A percentile compares a stretch with the other conserved stretches of the same genome.
phyloP scores from a whole-genome alignment of 1,140 invertebrate genomes.

The Drosophila dunni region DNA sequence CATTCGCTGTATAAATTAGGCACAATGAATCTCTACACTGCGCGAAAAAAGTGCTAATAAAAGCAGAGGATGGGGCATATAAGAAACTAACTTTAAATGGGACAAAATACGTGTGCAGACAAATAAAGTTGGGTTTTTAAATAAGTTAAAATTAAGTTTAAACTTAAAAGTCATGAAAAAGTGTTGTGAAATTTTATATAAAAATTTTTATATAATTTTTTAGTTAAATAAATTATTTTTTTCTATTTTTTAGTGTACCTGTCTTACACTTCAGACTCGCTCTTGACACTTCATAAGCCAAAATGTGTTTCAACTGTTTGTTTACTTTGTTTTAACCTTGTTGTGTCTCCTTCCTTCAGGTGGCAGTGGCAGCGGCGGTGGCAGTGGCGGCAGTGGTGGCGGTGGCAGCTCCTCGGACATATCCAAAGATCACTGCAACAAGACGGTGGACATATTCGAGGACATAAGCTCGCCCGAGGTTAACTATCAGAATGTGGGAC shows the following conservation, averaged over 20 bases:
- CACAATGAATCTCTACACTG: conserved; percentile 76
- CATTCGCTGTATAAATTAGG: conserved; percentile 84
- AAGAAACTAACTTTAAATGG: too few species aligned
- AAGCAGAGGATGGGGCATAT: too few species aligned
- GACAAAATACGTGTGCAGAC: too few species aligned
- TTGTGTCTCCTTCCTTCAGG: conserved; percentile 38
- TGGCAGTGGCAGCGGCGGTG: conserved; percentile 71
- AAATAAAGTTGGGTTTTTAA: too few species aligned
- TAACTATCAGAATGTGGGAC: conserved; percentile 91
- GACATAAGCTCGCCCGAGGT: conserved; percentile 94
- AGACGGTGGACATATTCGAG: conserved; percentile 96
- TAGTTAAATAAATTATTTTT: too few species aligned
- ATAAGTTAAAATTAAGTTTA: too few species aligned
- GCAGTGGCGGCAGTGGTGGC: conserved; percentile 54
- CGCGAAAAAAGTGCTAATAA: too few species aligned
- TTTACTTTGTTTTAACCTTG: too few species aligned
- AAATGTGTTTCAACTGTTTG: conserved; percentile 2
- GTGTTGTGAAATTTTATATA: too few species aligned
- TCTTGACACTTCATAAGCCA: conserved; percentile 46
- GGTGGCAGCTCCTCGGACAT: conserved; percentile 72
- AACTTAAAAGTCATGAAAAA: too few species aligned
- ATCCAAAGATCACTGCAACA: conserved; percentile 92
- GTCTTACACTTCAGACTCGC: neutral
- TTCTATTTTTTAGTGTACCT: too few species aligned
- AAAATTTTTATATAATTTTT: too few species aligned